phyloP scores from a whole-genome alignment of 2,113 vertebrate genomes.

The Ranitomeya imitator region DNA sequence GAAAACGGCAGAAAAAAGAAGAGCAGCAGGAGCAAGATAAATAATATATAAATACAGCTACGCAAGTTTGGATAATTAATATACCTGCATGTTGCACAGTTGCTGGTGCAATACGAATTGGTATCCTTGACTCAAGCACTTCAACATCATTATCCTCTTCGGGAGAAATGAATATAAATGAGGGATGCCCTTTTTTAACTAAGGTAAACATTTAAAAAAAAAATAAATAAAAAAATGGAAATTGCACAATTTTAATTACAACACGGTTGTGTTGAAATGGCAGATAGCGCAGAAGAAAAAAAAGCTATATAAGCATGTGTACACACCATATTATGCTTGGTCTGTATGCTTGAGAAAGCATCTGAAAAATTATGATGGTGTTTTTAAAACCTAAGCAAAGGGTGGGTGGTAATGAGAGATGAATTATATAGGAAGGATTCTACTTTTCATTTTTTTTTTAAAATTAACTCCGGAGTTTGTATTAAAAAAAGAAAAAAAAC shows the following conservation, averaged over 20 bases:
- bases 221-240: constrained; percentile 27
- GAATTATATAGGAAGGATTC: too few species aligned
- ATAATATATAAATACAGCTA: constrained; percentile 44
- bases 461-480: too few species aligned
- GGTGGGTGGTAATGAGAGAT: too few species aligned
- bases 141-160: constrained; percentile 70
- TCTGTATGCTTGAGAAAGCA: too few species aligned
- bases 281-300: neutral
- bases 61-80: constrained; percentile 61
- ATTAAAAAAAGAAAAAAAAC: too few species aligned
- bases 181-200: constrained; percentile 68
- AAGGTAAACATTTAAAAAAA: constrained; percentile 65
- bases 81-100: constrained; percentile 70
- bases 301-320: neutral
- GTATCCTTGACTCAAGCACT: constrained; percentile 69
- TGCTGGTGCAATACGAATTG: constrained; percentile 65
- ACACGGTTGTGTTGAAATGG: neutral
- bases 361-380: too few species aligned
- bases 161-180: constrained; percentile 67
- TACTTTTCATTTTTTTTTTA: too few species aligned
- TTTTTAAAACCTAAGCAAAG: too few species aligned
- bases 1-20: constrained; percentile 42
- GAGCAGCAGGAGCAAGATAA: constrained; percentile 62
- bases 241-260: neutral
- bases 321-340: neutral